phyloP scores from a whole-genome alignment of 2,797 vertebrate species.

The Tamandua tetradactyla region DNA sequence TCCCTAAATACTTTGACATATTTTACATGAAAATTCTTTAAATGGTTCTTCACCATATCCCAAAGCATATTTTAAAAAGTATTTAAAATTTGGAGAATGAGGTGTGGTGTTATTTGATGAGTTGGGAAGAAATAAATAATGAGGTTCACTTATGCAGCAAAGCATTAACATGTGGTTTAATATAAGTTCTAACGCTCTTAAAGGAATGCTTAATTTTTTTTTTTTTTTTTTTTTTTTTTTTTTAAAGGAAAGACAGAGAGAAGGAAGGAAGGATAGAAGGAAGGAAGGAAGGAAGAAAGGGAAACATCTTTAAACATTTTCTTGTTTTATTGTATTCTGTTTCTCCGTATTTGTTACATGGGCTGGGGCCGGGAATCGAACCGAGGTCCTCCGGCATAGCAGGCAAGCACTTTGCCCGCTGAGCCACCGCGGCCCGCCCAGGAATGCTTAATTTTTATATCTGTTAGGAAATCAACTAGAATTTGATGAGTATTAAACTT shows the following conservation, averaged over 20 bases:
- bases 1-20: background rate
- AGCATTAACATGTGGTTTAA: background rate
- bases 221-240: too few relatives aligned
- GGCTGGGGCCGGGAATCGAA: too few relatives aligned
- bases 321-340: too few relatives aligned
- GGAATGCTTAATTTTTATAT: too few relatives aligned
- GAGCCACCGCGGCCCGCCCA: too few relatives aligned
- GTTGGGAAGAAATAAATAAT: background rate
- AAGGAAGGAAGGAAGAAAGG: too few relatives aligned
- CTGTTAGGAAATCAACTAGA: background rate
- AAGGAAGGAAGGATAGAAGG: too few relatives aligned
- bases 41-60: background rate
- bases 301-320: too few relatives aligned
- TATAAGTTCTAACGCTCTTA: background rate
- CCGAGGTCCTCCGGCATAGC: too few relatives aligned
- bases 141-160: background rate
- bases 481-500: background rate
- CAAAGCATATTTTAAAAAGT: background rate
- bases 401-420: too few relatives aligned
- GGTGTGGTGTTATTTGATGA: background rate
- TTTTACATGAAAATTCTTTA: background rate
- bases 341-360: too few relatives aligned
- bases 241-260: too few relatives aligned
- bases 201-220: background rate
- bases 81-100: background rate